Conservation (phyloP, 2,888 invertebrate species). For the Ophion slaviceki region DNA sequence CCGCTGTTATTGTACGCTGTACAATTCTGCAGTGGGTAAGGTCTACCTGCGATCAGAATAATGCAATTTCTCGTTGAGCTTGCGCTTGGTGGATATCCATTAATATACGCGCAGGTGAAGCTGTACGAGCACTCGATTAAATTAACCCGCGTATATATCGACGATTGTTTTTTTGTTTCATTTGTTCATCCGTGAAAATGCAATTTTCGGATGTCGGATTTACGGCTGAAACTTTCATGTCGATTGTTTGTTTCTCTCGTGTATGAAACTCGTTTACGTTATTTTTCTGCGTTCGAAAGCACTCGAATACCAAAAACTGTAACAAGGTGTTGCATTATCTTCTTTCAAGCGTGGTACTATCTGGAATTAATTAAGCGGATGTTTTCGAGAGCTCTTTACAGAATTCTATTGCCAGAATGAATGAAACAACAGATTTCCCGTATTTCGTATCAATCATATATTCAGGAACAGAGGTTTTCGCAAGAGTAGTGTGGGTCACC, state of each 20-base stretch:
- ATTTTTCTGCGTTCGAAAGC: not conserved
- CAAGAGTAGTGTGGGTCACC: too few species aligned
- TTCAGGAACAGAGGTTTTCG: not conserved
- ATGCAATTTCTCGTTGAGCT: slow-evolving; percentile 24
- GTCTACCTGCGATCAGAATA: slow-evolving; percentile 88
- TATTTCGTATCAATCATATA: not conserved
- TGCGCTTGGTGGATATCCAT: slow-evolving; percentile 1
- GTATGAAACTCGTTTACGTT: slow-evolving; percentile 11
- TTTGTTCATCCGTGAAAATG: slow-evolving; percentile 34
- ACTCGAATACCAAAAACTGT: not conserved
- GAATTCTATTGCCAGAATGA: not conserved
- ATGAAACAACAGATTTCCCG: not conserved
- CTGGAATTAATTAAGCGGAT: not conserved
- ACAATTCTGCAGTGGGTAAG: slow-evolving; percentile 95
- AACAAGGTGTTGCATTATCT: not conserved
- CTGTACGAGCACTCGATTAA: slow-evolving; percentile 12
- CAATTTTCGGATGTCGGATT: slow-evolving; percentile 50
- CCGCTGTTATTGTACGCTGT: slow-evolving; percentile 94
- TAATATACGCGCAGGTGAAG: slow-evolving; percentile 3
- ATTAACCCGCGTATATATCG: not conserved
- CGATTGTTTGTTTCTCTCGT: not conserved
- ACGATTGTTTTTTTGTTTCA: not conserved
- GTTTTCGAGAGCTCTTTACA: not conserved
- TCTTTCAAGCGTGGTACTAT: not conserved
- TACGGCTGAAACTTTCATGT: slow-evolving; percentile 11